Base-by-base conservation (phyloP, 2,797 vertebrate species). In the Acridotheres tristis region DNA sequence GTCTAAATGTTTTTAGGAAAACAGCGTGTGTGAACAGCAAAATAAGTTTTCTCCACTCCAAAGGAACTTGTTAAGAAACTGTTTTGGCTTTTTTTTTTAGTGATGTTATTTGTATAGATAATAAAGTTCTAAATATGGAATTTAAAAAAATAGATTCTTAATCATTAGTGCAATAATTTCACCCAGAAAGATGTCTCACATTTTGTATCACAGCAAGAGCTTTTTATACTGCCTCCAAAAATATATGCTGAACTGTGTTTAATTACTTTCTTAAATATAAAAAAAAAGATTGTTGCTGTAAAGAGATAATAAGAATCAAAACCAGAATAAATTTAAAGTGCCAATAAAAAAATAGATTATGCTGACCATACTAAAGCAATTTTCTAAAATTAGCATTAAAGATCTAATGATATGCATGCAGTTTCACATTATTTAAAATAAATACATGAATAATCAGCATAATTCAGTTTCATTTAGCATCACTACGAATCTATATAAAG, bases 241-340 rank as follows among this genome's bases (percentile, higher is more conserved):
- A 93, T 81, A 92, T 40, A 71, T 54, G 26, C 57, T 50, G 62
- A 94, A 91, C 74, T 77, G 42, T 73, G 54, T 82, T 88, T 89
- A 94, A 80, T 88, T 58, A 62, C 30, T 75, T 93, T 91, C 55
- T 82, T 86, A 90, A 88, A 40, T 40, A 94, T 86, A 88, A 93
- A 88, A 88, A 88, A 88, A 91, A 76, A 67, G 0, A 92, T 40
- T 87, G 7, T 13, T 85, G 42, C n/a, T 73, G 5, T 42, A 75
- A 90, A 92, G 29, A 83, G 36, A 85, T 25, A 74, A 21, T 65
- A 83, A 83, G 34, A 91, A 72, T 85, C 58, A 90, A 92, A 88
- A 43, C 7, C 19, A 80, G 40, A 92, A 40, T 45, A 89, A 87
- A 92, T 90, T 34, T 82, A 13, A 62, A 94, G 62, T 82, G 54